A percentile compares a stretch with the other conserved stretches of the same genome.
phyloP scores from a whole-genome alignment of 64 coral and sea anemone species.

The Montipora efflorescens region DNA sequence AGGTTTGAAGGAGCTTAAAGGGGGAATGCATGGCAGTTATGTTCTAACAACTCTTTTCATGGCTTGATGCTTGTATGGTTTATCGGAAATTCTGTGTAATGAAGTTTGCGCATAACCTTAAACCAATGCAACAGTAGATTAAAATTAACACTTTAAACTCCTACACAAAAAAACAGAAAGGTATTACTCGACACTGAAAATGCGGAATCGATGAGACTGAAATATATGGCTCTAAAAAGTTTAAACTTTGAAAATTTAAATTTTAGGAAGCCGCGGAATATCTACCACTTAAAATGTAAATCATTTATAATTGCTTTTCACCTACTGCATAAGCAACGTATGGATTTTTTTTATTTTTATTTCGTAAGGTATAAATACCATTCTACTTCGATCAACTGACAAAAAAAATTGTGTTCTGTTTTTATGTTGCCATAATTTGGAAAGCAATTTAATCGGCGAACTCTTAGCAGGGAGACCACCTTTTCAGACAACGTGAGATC shows the following conservation, averaged over 20 bases:
- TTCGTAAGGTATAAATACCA: background rate
- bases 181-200: background rate
- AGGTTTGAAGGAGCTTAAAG: no score
- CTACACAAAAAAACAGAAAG: background rate
- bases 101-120: background rate
- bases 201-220: background rate
- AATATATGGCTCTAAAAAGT: background rate
- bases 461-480: background rate
- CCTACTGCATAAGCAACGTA: background rate
- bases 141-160: background rate
- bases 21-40: no score
- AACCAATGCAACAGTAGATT: background rate
- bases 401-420: background rate
- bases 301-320: conserved; percentile 10
- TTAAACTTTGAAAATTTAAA: background rate
- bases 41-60: no score
- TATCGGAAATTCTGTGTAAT: background rate
- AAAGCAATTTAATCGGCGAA: background rate
- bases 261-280: background rate
- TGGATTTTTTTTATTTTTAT: background rate
- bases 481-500: background rate
- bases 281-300: background rate
- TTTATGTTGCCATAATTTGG: background rate
- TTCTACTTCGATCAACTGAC: background rate
- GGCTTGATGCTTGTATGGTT: no score